Evolutionary conservation across 2,797 vertebrate species (phyloP).

Genomic region (Poecilia velifera): DNA sequence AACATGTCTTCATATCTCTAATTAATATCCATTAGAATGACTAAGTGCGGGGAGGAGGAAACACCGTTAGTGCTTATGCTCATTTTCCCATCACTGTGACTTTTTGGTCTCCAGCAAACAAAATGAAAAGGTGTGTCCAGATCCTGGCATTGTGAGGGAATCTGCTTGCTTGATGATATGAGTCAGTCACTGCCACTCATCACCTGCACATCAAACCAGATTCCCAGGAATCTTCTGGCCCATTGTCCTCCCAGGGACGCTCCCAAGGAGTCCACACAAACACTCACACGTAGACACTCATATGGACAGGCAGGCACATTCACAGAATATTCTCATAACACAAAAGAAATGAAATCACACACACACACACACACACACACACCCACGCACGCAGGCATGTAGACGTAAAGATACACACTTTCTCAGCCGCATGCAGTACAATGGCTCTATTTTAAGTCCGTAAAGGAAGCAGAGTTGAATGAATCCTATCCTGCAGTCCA

Average conservation of each 20-base stretch:
- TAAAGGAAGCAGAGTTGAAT: conserved; percentile 99
- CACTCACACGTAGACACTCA: conserved; percentile 63
- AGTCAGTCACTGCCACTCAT: conserved; percentile 84
- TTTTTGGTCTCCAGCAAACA: conserved; percentile 53
- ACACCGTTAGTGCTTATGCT: conserved; percentile 46
- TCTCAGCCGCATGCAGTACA: conserved; percentile 90
- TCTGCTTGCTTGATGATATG: conserved; percentile 62
- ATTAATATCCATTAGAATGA: conserved; percentile 31
- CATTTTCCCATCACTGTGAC: conserved; percentile 61
- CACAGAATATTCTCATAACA: conserved; percentile 65
- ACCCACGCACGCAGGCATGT: conserved; percentile 29
- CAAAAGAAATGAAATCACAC: conserved; percentile 60
- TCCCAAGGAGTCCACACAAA: conserved; percentile 90
- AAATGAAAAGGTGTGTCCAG: conserved; percentile 68
- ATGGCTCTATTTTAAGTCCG: conserved; percentile 99
- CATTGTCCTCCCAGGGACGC: conserved; percentile 92
- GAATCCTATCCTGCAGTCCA: conserved; percentile 98
- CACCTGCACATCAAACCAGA: conserved; percentile 92
- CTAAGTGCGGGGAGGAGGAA: conserved; percentile 51
- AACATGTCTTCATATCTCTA: conserved; percentile 47
- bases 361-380: conserved; percentile 24
- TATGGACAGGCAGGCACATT: conserved; percentile 62
- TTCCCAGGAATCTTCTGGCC: conserved; percentile 83
- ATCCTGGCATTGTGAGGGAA: conserved; percentile 77
- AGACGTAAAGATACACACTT: conserved; percentile 42